Conservation (phyloP, 2,113 vertebrate genomes). For the Coracopsis vasa region DNA sequence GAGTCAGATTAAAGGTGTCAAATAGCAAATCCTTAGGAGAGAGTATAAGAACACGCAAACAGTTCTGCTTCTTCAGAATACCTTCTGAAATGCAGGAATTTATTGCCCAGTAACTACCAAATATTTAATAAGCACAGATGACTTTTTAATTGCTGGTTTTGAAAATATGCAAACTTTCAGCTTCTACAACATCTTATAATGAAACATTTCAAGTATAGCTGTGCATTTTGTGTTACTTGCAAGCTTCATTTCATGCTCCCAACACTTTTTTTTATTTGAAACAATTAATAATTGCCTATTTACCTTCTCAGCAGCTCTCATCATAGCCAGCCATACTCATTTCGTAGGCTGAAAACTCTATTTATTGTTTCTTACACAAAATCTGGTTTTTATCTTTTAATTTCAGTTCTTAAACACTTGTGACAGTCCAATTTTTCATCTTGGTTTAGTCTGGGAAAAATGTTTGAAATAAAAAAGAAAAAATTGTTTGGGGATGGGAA, state of each 20-base stretch:
- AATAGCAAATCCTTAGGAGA: neutral
- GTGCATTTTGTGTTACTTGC: neutral
- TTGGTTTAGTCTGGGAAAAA: conserved; percentile 15
- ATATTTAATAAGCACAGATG: neutral
- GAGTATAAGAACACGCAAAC: neutral
- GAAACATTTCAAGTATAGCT: neutral
- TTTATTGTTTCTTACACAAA: conserved; percentile 11
- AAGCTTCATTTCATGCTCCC: neutral
- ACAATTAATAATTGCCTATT: neutral
- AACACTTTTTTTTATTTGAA: neutral
- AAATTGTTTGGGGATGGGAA: neutral
- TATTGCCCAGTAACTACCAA: neutral
- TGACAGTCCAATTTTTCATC: conserved; percentile 45
- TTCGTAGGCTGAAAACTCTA: neutral
- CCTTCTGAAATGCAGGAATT: neutral
- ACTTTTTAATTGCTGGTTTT: neutral
- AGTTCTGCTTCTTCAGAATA: neutral
- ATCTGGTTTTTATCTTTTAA: conserved; percentile 35
- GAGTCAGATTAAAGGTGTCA: neutral
- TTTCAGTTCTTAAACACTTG: conserved; percentile 20
- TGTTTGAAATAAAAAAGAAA: neutral
- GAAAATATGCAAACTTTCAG: neutral
- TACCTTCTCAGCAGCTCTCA: neutral
- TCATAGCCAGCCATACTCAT: neutral
- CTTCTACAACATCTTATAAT: neutral